A percentile compares a stretch with the other conserved stretches of the same genome.
phyloP scores from a whole-genome alignment of 2,113 vertebrate genomes.

The Cheilinus undulatus region DNA sequence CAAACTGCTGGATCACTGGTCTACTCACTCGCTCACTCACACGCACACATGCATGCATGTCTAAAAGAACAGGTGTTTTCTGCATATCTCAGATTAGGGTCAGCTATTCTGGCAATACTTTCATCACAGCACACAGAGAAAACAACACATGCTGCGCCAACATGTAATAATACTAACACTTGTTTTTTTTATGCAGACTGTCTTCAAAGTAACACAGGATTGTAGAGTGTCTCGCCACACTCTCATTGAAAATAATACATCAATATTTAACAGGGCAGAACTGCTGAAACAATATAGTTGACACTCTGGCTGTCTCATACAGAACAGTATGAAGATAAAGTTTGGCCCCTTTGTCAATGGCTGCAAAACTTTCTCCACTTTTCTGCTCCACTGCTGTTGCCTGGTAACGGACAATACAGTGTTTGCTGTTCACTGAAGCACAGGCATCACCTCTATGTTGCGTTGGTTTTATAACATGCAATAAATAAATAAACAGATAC shows the following conservation, averaged over 20 bases:
- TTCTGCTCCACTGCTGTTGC: conserved; percentile 54
- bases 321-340: conserved; percentile 20
- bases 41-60: conserved; percentile 21
- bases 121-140: conserved; percentile 43
- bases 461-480: too few species aligned
- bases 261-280: conserved; percentile 31
- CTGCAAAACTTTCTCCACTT: conserved; percentile 31
- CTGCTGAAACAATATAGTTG: conserved; percentile 37
- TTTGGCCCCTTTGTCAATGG: conserved; percentile 24
- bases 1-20: conserved; percentile 67
- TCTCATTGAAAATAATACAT: conserved; percentile 30
- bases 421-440: neutral
- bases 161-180: conserved; percentile 53
- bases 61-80: conserved; percentile 45
- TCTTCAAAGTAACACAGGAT: conserved; percentile 29
- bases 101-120: conserved; percentile 12
- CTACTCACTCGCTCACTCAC: conserved; percentile 55
- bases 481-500: too few species aligned
- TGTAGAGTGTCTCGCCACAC: conserved; percentile 44
- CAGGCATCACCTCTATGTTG: neutral
- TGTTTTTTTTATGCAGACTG: conserved; percentile 21
- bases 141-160: conserved; percentile 46
- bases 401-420: conserved; percentile 55
- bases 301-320: conserved; percentile 10
- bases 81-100: conserved; percentile 46